phyloP scores from a whole-genome alignment of 2,797 vertebrate genomes.

The Gobio occitaniae region DNA sequence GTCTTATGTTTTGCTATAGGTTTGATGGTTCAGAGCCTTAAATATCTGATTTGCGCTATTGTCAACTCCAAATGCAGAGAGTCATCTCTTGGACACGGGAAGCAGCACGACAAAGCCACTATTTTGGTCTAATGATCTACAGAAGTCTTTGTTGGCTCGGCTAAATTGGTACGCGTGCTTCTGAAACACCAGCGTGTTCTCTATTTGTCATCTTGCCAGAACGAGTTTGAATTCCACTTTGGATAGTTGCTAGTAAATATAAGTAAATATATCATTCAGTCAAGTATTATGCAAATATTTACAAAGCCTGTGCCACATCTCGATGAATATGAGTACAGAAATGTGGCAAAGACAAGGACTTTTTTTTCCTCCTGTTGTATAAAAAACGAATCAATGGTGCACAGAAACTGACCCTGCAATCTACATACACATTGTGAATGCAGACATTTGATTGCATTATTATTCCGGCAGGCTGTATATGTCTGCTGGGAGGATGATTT shows the following conservation, averaged over 20 bases:
- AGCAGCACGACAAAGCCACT: slow-evolving; percentile 8
- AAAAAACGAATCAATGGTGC: background rate
- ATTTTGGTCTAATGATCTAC: slow-evolving; percentile 43
- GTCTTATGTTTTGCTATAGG: background rate
- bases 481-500: background rate
- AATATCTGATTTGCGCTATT: background rate
- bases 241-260: slow-evolving; percentile 45
- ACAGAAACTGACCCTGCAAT: slow-evolving; percentile 36
- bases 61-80: slow-evolving; percentile 4
- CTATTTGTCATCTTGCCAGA: slow-evolving; percentile 51
- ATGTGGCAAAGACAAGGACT: background rate
- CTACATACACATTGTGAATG: slow-evolving; percentile 4
- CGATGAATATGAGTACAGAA: slow-evolving; percentile 40
- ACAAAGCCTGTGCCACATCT: slow-evolving; percentile 40
- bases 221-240: slow-evolving; percentile 40
- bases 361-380: background rate
- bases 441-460: slow-evolving; percentile 34
- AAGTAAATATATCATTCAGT: slow-evolving; percentile 54
- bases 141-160: slow-evolving; percentile 38
- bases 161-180: slow-evolving; percentile 39
- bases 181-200: slow-evolving; percentile 36
- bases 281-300: slow-evolving; percentile 56
- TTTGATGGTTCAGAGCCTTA: background rate
- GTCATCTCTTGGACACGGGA: slow-evolving; percentile 18
- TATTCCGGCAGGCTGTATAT: slow-evolving; percentile 10